phyloP scores from a whole-genome alignment of 2,113 vertebrate genomes.

The Sarotherodon lohbergeri region DNA sequence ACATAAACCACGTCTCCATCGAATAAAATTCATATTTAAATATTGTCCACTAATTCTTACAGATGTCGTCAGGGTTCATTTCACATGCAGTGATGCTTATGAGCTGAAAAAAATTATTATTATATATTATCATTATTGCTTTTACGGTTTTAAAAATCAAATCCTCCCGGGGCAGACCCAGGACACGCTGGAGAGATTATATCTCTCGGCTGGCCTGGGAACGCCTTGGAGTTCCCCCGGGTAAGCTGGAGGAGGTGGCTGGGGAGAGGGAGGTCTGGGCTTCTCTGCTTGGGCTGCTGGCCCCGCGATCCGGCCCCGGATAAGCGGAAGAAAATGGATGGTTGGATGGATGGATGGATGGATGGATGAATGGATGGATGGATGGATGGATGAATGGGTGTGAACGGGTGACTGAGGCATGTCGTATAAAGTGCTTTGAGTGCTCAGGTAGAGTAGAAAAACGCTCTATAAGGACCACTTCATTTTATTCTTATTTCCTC shows the following conservation, averaged over 20 bases:
- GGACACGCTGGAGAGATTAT: too few relatives aligned
- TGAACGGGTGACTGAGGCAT: background rate
- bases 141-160: background rate
- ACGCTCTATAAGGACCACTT: background rate
- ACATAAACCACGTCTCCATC: rapidly evolving
- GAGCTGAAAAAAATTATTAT: background rate
- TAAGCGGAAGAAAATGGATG: too few relatives aligned
- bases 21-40: background rate
- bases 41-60: background rate
- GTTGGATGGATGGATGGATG: too few relatives aligned
- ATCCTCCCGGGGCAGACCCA: background rate
- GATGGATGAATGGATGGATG: background rate
- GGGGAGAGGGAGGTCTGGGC: too few relatives aligned
- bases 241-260: too few relatives aligned
- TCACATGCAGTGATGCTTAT: background rate
- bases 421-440: background rate
- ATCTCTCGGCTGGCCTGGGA: too few relatives aligned
- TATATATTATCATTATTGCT: background rate
- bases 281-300: too few relatives aligned
- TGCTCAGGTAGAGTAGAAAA: background rate
- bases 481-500: background rate
- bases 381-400: background rate
- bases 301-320: too few relatives aligned
- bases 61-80: background rate
- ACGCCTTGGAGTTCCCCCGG: too few relatives aligned